phyloP scores from a whole-genome alignment of 2,888 invertebrate genomes.

The Tipula unca region DNA sequence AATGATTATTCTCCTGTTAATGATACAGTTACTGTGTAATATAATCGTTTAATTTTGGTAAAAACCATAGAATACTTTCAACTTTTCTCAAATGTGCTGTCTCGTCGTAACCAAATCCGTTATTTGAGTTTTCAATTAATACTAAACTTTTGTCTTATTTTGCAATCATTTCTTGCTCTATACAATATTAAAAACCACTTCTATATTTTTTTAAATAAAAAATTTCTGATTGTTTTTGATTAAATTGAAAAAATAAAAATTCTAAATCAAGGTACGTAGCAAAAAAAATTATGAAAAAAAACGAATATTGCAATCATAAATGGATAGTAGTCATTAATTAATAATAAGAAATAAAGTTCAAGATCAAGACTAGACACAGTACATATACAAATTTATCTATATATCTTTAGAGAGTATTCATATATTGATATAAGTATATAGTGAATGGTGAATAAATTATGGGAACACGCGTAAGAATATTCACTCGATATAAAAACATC shows the following conservation, averaged over 20 bases:
- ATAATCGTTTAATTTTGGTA: too few species aligned
- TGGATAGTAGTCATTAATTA: slow-evolving; percentile 8
- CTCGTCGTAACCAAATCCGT: too few species aligned
- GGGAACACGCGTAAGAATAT: neutral
- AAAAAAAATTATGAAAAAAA: neutral
- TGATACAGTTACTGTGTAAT: too few species aligned
- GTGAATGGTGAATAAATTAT: neutral
- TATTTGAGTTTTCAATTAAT: neutral
- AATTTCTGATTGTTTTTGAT: neutral
- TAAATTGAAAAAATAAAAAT: neutral
- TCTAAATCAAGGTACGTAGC: neutral
- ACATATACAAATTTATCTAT: neutral
- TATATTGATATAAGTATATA: neutral
- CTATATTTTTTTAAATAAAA: neutral
- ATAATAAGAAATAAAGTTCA: neutral
- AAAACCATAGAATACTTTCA: too few species aligned
- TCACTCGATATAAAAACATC: neutral
- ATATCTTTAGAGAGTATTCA: neutral
- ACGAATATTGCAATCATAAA: neutral
- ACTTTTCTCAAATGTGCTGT: too few species aligned
- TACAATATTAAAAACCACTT: neutral
- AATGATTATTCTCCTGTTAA: too few species aligned
- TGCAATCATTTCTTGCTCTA: neutral
- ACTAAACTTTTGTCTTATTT: neutral
- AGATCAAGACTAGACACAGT: slow-evolving; percentile 1